Percentiles rank a stretch among this genome's conserved stretches.
Evolutionary conservation across 2,797 vertebrate species (phyloP).

Genomic region (Synaphobranchus kaupii): DNA sequence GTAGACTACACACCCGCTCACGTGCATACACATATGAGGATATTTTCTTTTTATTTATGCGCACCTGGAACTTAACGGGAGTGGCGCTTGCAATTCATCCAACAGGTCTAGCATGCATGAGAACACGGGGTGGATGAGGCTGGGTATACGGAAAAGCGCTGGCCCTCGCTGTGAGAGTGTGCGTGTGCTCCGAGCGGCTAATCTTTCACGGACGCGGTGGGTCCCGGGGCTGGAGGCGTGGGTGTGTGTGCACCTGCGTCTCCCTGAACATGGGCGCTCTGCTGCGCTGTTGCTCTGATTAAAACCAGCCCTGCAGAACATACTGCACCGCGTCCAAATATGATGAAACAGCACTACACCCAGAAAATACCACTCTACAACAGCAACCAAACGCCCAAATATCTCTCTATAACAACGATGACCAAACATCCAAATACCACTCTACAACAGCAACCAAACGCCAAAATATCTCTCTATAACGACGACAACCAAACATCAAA

Average conservation of each 20-base stretch:
- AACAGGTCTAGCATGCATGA: not conserved
- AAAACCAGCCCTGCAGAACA: conserved; percentile 63
- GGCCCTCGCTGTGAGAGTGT: not conserved
- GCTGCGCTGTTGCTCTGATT: conserved; percentile 54
- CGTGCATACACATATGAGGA: not conserved
- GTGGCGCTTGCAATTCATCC: not conserved
- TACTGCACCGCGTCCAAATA: conserved; percentile 33
- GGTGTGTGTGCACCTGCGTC: conserved; percentile 1
- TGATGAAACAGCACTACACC: not conserved
- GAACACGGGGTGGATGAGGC: not conserved
- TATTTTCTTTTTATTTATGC: not conserved
- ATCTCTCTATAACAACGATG: not conserved
- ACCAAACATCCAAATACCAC: not conserved
- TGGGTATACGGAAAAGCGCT: not conserved
- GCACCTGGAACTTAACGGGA: not conserved
- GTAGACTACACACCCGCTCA: not conserved
- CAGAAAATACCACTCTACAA: not conserved
- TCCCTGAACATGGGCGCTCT: conserved; percentile 42
- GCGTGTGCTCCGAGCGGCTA: not conserved
- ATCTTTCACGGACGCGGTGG: not conserved
- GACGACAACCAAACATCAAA: too few species aligned
- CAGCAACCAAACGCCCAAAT: not conserved
- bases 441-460: not conserved
- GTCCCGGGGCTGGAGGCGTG: not conserved
- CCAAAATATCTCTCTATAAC: not conserved